Base-by-base conservation (phyloP, 2,888 invertebrate species). In the Lissonota sp. region DNA sequence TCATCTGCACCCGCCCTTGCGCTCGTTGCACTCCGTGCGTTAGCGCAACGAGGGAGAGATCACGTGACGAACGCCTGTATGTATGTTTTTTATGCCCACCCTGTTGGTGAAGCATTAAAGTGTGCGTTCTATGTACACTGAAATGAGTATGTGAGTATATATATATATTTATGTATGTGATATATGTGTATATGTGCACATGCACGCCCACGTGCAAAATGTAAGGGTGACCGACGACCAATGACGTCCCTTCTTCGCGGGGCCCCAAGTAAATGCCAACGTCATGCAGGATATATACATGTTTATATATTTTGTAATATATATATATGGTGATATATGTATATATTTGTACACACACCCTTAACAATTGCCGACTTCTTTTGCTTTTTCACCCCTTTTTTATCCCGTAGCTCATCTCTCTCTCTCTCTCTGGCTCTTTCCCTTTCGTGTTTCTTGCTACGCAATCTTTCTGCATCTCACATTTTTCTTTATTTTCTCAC, bases 191-290 rank as follows among this genome's bases (percentile, higher is more conserved):
- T 39, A 14, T 42, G 8, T 26, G 10, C 16, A 73, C 88, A 89
- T 86, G 88, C 87, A 90, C 91, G 90, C 90, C 89, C 90, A 91
- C 88, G 90, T 90, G 86, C 87, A 83, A 26, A 83, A 87, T 76
- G 60, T 82, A 87, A 89, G 91, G 91, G 90, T 88, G 86, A 83
- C 82, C 67, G 81, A 83, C 90, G 88, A 91, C 92, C 92, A 91
- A 92, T 91, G 87, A 83, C 85, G 88, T 76, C 85, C 86, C 82
- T 53, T 26, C 26, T 26, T 42, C 67, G 88, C 87, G 86, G 86
- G 85, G 85, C 83, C 84, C 84, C 83, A 76, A 80, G 71, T 80
- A 81, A 81, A 77, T 84, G 83, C 80, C 67, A 66, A 57, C 58
- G 78, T 80, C 83, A 83, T 82, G 53, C 67, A 37, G 14, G 26